These are phyloP conservation scores for Pteronotus mesoamericanus DNA, from an alignment of 2,797 vertebrate genomes.

Conservation along the genomic window DNA sequence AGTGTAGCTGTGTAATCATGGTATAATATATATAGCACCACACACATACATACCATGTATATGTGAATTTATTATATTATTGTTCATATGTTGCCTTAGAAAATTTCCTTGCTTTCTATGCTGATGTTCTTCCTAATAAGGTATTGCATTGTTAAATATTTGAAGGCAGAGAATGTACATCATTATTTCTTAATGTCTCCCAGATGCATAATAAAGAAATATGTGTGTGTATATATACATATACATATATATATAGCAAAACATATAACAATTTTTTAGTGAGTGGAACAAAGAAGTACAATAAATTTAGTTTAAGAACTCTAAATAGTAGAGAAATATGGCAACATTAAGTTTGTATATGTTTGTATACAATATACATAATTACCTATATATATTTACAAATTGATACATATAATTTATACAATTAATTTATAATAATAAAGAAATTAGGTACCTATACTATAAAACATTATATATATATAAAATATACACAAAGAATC, in stretches of 20 bases:
- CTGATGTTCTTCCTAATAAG: background rate
- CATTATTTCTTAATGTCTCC: background rate
- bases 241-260: background rate
- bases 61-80: background rate
- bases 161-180: background rate
- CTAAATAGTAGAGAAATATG: background rate
- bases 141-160: background rate
- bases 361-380: background rate
- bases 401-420: background rate
- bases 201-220: background rate
- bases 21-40: background rate
- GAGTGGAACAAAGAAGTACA: background rate
- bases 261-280: background rate
- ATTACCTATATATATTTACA: background rate
- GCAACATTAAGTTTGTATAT: background rate
- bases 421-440: background rate
- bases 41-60: background rate
- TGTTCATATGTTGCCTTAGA: background rate
- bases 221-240: background rate
- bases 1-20: background rate
- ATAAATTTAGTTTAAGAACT: slow-evolving; percentile 1
- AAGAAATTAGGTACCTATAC: background rate
- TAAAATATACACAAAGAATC: background rate
- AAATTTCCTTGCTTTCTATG: background rate
- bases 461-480: background rate